Conservation (phyloP, 64 coral and sea anemone species). For the Platygyra sinensis region DNA sequence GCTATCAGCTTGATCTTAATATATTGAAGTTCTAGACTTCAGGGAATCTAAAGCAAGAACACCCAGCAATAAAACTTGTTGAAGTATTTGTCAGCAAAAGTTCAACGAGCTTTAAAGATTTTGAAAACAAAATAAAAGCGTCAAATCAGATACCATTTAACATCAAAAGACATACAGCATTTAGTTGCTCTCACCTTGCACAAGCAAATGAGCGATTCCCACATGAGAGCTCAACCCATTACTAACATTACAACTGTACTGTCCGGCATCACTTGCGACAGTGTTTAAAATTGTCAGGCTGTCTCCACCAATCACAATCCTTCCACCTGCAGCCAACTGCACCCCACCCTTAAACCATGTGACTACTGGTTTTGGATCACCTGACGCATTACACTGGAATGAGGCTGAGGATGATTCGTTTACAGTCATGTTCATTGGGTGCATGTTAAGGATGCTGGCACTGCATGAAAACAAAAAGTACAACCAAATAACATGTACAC, state of each 20-base stretch:
- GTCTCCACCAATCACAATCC: constrained; percentile 55
- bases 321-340: constrained; percentile 54
- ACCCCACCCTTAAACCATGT: constrained; percentile 78
- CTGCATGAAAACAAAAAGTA: constrained; percentile 55
- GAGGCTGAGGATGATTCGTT: constrained; percentile 82
- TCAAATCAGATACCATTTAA: too few species aligned
- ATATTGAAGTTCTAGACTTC: too few species aligned
- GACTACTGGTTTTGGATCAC: constrained; percentile 82
- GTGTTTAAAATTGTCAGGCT: constrained; percentile 68
- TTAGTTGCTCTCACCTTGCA: constrained; percentile 48
- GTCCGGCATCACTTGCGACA: constrained; percentile 56
- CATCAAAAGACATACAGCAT: too few species aligned
- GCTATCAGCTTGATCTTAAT: too few species aligned
- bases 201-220: constrained; percentile 65
- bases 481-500: neutral
- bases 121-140: too few species aligned
- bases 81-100: too few species aligned
- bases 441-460: constrained; percentile 73
- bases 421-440: constrained; percentile 87
- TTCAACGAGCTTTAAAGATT: too few species aligned
- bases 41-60: too few species aligned
- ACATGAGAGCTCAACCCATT: constrained; percentile 73
- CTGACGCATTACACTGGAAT: constrained; percentile 81
- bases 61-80: too few species aligned
- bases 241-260: constrained; percentile 85